Evolutionary conservation across 2,113 vertebrate species (phyloP).

Genomic region (Triplophysa siluroides): DNA sequence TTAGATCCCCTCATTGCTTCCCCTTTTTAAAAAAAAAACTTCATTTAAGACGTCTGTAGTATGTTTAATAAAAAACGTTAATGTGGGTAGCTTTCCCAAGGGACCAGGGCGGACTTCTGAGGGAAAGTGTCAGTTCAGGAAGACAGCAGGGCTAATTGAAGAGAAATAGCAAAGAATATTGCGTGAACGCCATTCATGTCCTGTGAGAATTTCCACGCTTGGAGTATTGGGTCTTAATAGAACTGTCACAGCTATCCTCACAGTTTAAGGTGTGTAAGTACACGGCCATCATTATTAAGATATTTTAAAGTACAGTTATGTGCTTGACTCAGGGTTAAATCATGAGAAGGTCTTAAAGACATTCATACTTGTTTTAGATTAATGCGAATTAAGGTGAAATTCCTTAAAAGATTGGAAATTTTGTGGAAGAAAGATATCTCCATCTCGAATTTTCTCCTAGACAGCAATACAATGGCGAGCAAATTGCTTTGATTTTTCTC

Average conservation of each 20-base stretch:
- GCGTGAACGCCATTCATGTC: conserved; percentile 2
- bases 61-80: conserved; percentile 32
- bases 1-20: conserved; percentile 15
- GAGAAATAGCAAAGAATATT: conserved; percentile 37
- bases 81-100: conserved; percentile 29
- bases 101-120: conserved; percentile 10
- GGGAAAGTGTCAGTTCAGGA: conserved; percentile 24
- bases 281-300: conserved; percentile 10
- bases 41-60: conserved; percentile 21
- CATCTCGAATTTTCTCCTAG: neutral
- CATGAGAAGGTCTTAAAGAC: neutral
- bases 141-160: conserved; percentile 40
- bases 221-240: neutral
- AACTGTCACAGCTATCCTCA: conserved; percentile 7
- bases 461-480: too few species aligned
- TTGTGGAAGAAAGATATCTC: neutral
- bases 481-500: too few species aligned
- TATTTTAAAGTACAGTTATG: neutral
- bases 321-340: neutral
- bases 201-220: neutral
- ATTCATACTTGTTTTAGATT: neutral
- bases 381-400: neutral
- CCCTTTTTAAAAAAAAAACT: neutral
- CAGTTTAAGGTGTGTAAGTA: neutral
- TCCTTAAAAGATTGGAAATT: neutral